phyloP scores from a whole-genome alignment of 2,797 vertebrate species.

The Molossus molossus region DNA sequence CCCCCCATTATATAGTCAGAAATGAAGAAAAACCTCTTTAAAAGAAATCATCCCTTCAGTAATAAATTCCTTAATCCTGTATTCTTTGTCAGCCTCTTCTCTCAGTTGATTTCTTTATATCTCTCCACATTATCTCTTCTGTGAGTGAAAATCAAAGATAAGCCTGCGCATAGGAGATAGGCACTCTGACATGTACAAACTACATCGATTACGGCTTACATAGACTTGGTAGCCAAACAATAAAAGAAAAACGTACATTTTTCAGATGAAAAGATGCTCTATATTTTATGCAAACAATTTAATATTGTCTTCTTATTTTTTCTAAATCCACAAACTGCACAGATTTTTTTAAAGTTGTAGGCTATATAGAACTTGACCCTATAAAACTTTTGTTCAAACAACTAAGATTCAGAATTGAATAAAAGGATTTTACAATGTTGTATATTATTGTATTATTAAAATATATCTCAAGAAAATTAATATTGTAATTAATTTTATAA shows the following conservation, averaged over 20 bases:
- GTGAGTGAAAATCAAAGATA: constrained; percentile 25
- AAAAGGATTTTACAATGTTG: not conserved
- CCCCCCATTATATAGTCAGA: not conserved
- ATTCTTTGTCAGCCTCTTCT: not conserved
- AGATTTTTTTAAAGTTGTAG: constrained; percentile 42
- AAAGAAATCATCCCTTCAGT: not conserved
- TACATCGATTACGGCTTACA: not conserved
- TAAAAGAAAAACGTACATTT: not conserved
- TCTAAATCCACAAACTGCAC: not conserved
- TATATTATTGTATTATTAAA: constrained; percentile 40
- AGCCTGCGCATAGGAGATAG: not conserved
- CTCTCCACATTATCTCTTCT: not conserved
- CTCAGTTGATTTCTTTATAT: not conserved
- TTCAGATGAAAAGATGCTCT: not conserved
- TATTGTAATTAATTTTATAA: not conserved
- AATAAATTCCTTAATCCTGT: constrained; percentile 16
- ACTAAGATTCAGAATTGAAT: constrained; percentile 49
- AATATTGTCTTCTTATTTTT: constrained; percentile 42
- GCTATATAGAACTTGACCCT: not conserved
- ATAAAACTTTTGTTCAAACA: constrained; percentile 45
- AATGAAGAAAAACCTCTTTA: not conserved
- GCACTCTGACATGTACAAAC: not conserved
- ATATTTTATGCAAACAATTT: not conserved
- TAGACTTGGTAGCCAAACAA: not conserved
- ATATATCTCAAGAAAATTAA: constrained; percentile 39